Evolutionary conservation across 2,888 invertebrate genomes (phyloP), one percentile per base, ranked within the genome.

Genomic region (Diarsia rubi): DNA sequence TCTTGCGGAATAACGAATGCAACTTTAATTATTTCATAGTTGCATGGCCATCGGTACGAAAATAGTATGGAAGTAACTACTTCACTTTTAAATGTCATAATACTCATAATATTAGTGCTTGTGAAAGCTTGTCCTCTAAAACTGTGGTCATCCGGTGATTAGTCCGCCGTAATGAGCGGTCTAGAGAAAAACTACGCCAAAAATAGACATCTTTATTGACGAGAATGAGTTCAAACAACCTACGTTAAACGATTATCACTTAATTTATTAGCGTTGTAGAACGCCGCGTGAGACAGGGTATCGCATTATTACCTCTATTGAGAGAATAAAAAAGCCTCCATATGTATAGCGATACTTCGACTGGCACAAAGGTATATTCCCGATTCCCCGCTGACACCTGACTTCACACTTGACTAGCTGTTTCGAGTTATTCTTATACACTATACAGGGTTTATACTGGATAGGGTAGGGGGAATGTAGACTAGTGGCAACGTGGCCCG

Each of bases 101-200:
- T 37, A 37, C 8, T 37, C 6, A 37, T 37, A 37, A 37, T 37
- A 37, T 37, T 37, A 37, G 37, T 37, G 37, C 37, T 37, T 37
- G 37, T 37, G 37, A 37, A n/a, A n/a, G n/a, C n/a, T n/a, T n/a
- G n/a, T 31, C 21, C n/a, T 57, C 24, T n/a, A 19, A 72, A 72
- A 47, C 31, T 57, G 24, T 16, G 54, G 21, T 62, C 31, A 12
- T 44, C 66, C 31, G 75, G 31, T 44, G n/a, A 49, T 49, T 54
- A 62, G 11, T 16, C 42, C 19, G n/a, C 8, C 24, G 24, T 49
- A 64, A 64, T 57, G n/a, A 60, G 16, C 11, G n/a, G 16, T 47
- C 12, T 47, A 37, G n/a, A 16, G 11, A 9, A 21, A 47, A 59
- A 47, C n/a, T 14, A 27, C 3, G 19, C 12, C 44, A 54, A 24